Base-by-base conservation (phyloP, 1,140 invertebrate genomes). In the Heliconius himera region DNA sequence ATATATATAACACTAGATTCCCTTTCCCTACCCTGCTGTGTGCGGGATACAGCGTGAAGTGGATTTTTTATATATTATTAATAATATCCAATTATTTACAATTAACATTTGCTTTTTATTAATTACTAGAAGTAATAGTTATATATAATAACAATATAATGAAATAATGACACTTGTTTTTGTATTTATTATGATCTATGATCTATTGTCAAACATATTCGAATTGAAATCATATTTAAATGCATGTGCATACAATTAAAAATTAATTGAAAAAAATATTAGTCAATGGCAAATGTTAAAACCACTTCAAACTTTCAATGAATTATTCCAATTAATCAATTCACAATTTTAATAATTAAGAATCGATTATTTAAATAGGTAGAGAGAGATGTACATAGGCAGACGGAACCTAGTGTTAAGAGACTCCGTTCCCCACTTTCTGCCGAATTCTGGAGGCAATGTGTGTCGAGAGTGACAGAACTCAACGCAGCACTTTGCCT, bases 211-310 rank as follows among this genome's bases (percentile, higher is more conserved):
- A 66, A 66, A 66, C 60, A 18, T 29, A 66, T 29, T 29, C 4
- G 13, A 66, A 66, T 66, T 66, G 60, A 66, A 29, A 13, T 66
- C 26, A 29, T 66, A 66, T 66, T 66, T 22, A 66, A 66, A 66
- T 66, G 11, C 13, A 29, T 66, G 60, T 66, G 26, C n/a, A 66
- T 66, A 66, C 60, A 66, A 66, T 66, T 66, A 66, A 66, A 66
- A 51, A 11, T 5, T 18, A 26, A 66, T 29, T 66, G 60, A 29
- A 66, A 56, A 66, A 66, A 22, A 26, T 26, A 29, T 26, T 66
- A 26, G n/a, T 60, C 3, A 66, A 22, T 66, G 26, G 56, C n/a
- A 60, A 60, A 60, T 60, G 56, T 60, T 60, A 60, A 60, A 60
- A 29, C 26, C 22, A 66, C 60, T 66, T 29, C 4, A 66, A 66